These are phyloP conservation scores for Bucorvus abyssinicus DNA, from an alignment of 2,797 vertebrate genomes.

Conservation along the genomic window DNA sequence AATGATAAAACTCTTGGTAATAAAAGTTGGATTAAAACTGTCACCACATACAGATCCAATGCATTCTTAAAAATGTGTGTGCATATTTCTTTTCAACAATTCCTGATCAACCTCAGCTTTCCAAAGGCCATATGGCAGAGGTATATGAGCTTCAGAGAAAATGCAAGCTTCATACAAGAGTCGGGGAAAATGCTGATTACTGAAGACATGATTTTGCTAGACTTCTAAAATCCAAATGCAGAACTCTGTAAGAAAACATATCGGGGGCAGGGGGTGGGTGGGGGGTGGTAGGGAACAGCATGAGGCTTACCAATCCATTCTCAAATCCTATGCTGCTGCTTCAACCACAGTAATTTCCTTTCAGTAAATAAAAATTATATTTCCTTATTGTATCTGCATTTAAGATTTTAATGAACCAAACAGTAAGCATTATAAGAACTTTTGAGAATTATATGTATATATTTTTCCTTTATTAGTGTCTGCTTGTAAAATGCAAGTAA, in stretches of 20 bases:
- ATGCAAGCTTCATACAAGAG: neutral
- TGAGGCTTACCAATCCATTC: neutral
- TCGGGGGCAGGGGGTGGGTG: accelerated
- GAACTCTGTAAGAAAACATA: neutral
- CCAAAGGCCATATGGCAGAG: neutral
- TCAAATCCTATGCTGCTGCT: neutral
- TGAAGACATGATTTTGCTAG: neutral
- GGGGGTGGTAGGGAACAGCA: neutral
- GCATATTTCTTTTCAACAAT: neutral
- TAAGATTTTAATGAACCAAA: neutral
- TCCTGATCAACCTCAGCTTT: neutral
- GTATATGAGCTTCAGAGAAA: neutral
- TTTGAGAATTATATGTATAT: neutral
- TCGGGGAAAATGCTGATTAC: neutral
- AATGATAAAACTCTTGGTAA: no score
- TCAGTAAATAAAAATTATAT: neutral
- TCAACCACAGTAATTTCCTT: neutral
- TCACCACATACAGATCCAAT: neutral
- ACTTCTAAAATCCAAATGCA: neutral
- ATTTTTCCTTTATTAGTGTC: neutral
- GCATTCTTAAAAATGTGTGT: neutral
- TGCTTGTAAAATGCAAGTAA: neutral
- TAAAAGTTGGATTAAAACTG: neutral
- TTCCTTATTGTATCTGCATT: neutral
- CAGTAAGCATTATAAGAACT: neutral